Conservation (phyloP, 2,797 vertebrate genomes). For the Pristis pectinata region DNA sequence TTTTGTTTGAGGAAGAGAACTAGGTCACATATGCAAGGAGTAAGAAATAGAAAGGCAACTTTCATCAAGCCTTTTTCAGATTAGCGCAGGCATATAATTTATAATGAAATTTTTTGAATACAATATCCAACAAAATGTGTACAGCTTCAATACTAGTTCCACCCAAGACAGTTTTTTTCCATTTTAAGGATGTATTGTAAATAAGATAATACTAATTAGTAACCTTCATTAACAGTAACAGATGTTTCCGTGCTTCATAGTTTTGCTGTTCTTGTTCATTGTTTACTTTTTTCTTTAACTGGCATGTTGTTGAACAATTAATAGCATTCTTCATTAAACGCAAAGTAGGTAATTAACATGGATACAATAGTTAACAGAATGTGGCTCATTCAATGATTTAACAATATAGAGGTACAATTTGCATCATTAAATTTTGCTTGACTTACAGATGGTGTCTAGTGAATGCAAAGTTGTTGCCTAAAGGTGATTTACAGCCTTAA, state of each 20-base stretch:
- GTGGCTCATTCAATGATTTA: background rate
- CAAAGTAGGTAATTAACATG: background rate
- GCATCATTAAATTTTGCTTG: constrained; percentile 1
- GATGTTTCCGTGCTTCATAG: background rate
- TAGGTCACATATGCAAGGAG: background rate
- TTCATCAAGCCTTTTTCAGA: too few species aligned
- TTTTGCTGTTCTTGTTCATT: background rate
- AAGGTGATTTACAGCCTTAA: background rate
- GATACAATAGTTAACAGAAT: background rate
- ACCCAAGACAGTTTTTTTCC: background rate
- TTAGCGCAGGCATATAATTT: background rate
- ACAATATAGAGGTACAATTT: background rate
- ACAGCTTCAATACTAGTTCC: background rate
- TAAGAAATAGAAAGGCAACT: too few species aligned
- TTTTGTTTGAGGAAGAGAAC: background rate
- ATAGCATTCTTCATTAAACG: constrained; percentile 9
- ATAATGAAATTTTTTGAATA: background rate
- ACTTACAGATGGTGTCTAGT: background rate
- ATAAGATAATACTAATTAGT: background rate
- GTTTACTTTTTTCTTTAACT: background rate
- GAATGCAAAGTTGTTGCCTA: background rate
- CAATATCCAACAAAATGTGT: background rate
- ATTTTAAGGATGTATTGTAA: background rate
- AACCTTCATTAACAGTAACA: background rate
- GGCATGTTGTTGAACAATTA: background rate